Evolutionary conservation across 2,888 invertebrate species (phyloP).

Genomic region (Caenorhabditis japonica): DNA sequence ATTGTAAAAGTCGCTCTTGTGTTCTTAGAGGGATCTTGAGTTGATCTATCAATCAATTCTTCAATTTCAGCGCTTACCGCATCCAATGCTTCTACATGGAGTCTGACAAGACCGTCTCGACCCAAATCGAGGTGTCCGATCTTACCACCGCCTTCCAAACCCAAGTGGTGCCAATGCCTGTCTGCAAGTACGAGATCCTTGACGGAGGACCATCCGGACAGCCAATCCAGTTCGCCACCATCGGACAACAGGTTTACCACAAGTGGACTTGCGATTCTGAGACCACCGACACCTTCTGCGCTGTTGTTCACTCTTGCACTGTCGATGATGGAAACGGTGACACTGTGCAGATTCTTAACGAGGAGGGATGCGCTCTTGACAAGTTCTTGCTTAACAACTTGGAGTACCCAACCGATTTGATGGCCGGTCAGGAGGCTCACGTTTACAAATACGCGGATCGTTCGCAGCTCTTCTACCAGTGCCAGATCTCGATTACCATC

Average conservation of each 20-base stretch:
- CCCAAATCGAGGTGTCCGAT: slow-evolving; percentile 72
- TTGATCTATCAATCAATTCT: too few species aligned
- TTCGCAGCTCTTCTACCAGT: slow-evolving; percentile 74
- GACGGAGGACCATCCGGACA: slow-evolving; percentile 72
- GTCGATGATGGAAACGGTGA: slow-evolving; percentile 74
- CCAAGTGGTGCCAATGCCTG: slow-evolving; percentile 74
- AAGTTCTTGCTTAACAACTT: slow-evolving; percentile 73
- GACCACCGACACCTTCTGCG: slow-evolving; percentile 74
- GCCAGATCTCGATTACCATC: slow-evolving; percentile 74
- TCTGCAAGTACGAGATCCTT: slow-evolving; percentile 74
- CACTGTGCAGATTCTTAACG: slow-evolving; percentile 67
- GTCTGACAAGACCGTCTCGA: slow-evolving; percentile 73
- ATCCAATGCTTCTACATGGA: slow-evolving; percentile 77
- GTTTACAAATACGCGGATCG: slow-evolving; percentile 76
- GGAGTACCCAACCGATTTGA: slow-evolving; percentile 74
- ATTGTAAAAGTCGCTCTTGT: too few species aligned
- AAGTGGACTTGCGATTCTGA: slow-evolving; percentile 75
- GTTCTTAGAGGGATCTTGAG: too few species aligned
- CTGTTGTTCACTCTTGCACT: slow-evolving; percentile 73
- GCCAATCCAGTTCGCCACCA: slow-evolving; percentile 72
- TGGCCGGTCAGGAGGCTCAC: slow-evolving; percentile 75
- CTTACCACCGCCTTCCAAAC: slow-evolving; percentile 74
- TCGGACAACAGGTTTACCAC: slow-evolving; percentile 74
- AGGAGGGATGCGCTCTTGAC: slow-evolving; percentile 70
- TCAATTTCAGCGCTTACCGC: slow-evolving; percentile 72